Percentiles rank a stretch among this genome's conserved stretches.
Conservation (phyloP, 2,113 vertebrate species). For the Daubentonia madagascariensis region DNA sequence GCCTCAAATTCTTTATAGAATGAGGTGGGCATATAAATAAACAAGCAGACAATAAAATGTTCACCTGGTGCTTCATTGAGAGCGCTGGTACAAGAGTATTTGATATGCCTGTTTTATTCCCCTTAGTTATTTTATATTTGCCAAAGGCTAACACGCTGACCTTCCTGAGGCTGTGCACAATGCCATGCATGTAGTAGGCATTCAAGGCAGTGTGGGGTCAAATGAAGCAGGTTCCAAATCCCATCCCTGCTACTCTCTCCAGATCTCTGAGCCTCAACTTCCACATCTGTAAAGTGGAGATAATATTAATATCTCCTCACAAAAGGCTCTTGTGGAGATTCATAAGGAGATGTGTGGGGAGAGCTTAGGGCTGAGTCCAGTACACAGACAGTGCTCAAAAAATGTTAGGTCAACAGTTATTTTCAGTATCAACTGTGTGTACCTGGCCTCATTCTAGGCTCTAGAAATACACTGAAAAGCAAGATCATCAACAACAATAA, state of each 20-base stretch:
- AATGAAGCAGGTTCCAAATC: background rate
- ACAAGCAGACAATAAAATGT: background rate
- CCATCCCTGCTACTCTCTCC: background rate
- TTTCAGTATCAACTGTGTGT: background rate
- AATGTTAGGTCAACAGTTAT: background rate
- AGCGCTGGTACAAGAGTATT: too few relatives aligned
- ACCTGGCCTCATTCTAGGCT: background rate
- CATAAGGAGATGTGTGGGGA: background rate
- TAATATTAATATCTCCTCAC: accelerated
- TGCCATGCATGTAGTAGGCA: accelerated
- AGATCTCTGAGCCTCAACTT: background rate
- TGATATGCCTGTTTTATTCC: background rate
- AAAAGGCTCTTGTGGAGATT: background rate
- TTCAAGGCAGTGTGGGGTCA: background rate
- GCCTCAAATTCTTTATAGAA: background rate
- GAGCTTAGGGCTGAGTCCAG: background rate
- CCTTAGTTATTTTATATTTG: background rate
- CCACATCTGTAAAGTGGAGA: background rate
- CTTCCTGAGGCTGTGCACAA: background rate
- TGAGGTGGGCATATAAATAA: background rate
- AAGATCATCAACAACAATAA: too few relatives aligned
- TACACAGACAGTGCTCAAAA: background rate
- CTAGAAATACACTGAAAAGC: background rate
- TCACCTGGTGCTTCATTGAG: background rate
- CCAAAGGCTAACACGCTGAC: background rate